phyloP scores from a whole-genome alignment of 2,888 invertebrate species.

The Cheilosia impressa region DNA sequence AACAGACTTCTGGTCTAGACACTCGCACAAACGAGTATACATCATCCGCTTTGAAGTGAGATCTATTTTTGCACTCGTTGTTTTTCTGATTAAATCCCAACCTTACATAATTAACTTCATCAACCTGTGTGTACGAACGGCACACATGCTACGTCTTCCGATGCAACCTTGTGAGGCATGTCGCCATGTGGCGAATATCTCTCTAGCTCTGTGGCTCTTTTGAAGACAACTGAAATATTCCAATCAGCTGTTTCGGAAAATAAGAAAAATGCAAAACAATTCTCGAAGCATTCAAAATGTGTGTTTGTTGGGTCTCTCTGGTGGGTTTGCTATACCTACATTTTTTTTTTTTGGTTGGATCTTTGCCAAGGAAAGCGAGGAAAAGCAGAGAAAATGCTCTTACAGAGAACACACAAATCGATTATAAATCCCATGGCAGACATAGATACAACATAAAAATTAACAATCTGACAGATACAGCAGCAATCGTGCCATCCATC shows the following conservation, averaged over 20 bases:
- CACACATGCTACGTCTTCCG: background rate
- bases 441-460: slow-evolving; percentile 49
- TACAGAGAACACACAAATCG: slow-evolving; percentile 58
- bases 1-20: background rate
- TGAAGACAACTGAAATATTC: slow-evolving; percentile 61
- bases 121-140: background rate
- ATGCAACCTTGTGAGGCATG: slow-evolving; percentile 12
- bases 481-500: slow-evolving; percentile 48
- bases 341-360: slow-evolving; percentile 38
- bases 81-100: background rate
- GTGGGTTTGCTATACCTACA: slow-evolving; percentile 7
- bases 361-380: slow-evolving; percentile 29
- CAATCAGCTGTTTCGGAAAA: slow-evolving; percentile 64
- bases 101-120: slow-evolving; percentile 51
- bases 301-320: slow-evolving; percentile 6
- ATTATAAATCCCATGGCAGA: slow-evolving; percentile 64
- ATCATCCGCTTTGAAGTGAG: background rate
- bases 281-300: background rate
- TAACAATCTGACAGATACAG: slow-evolving; percentile 71
- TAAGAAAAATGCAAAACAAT: slow-evolving; percentile 6
- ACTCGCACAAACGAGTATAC: background rate
- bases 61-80: slow-evolving; percentile 12
- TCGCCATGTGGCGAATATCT: background rate
- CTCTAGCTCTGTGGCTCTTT: background rate
- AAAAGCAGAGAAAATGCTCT: slow-evolving; percentile 38